Evolutionary conservation across 1,140 invertebrate species (phyloP).

Genomic region (Hylaeus anthracinus): DNA sequence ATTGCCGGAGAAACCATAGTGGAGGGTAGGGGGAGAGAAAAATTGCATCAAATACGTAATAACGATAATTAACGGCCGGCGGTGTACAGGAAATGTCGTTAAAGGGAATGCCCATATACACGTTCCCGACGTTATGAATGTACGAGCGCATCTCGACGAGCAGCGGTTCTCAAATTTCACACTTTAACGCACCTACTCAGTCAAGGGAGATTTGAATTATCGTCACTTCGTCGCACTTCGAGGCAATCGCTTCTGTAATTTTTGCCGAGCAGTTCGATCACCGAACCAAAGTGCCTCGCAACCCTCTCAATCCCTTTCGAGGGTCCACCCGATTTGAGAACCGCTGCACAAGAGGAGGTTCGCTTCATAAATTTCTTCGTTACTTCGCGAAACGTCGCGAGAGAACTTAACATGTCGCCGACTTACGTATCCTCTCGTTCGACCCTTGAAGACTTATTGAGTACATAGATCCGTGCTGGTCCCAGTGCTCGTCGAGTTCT

Average conservation of each 20-base stretch:
- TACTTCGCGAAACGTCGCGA: constrained; percentile 52
- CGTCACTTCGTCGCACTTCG: no score
- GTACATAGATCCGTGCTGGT: constrained; percentile 49
- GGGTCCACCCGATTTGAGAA: no score
- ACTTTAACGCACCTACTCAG: no score
- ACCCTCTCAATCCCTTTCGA: no score
- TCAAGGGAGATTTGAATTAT: no score
- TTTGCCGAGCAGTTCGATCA: no score
- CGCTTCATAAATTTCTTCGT: constrained; percentile 62
- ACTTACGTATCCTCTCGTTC: constrained; percentile 49
- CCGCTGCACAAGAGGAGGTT: not conserved
- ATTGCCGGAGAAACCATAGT: not conserved
- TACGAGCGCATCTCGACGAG: not conserved
- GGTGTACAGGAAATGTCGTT: constrained; percentile 40
- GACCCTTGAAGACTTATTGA: constrained; percentile 50
- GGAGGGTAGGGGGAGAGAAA: not conserved
- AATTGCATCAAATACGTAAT: constrained; percentile 34
- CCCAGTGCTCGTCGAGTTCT: constrained; percentile 24
- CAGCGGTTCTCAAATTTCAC: no score
- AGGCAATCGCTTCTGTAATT: no score
- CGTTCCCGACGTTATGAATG: constrained; percentile 15
- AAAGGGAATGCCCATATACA: constrained; percentile 16
- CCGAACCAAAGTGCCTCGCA: no score
- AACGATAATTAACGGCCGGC: constrained; percentile 38
- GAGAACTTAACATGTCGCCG: constrained; percentile 53